Percentiles rank a stretch among this genome's conserved stretches.
Evolutionary conservation across 2,797 vertebrate species (phyloP).

Genomic region (Sebastes alutus): DNA sequence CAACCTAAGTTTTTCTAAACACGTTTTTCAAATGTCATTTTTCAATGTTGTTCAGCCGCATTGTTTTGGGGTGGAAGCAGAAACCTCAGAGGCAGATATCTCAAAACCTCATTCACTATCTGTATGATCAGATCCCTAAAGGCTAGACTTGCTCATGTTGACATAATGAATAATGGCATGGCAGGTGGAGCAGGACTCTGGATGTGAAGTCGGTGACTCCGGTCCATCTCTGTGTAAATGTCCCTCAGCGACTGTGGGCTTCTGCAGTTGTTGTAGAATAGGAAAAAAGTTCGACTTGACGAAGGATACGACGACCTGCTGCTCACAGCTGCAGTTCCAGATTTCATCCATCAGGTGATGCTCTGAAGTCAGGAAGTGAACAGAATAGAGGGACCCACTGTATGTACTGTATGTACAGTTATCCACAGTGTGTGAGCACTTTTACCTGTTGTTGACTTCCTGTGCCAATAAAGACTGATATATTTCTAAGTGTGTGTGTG

Average conservation of each 20-base stretch:
- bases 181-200: neutral
- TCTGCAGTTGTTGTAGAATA: neutral
- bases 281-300: neutral
- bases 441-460: neutral
- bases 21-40: neutral
- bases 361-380: neutral
- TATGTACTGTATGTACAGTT: slow-evolving; percentile 8
- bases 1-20: too few species aligned
- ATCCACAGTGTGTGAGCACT: slow-evolving; percentile 12
- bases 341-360: neutral
- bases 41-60: neutral
- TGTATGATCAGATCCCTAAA: neutral
- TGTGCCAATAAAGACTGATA: slow-evolving; percentile 44
- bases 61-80: neutral
- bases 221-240: neutral
- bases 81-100: neutral
- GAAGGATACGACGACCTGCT: neutral
- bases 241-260: neutral
- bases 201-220: neutral
- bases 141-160: neutral
- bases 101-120: neutral
- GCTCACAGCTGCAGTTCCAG: neutral
- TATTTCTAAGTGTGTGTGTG: slow-evolving; percentile 1
- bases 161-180: neutral
- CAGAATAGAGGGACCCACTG: neutral